Evolutionary conservation across 2,888 invertebrate genomes (phyloP).

Genomic region (Scaptomyza tumidula): DNA sequence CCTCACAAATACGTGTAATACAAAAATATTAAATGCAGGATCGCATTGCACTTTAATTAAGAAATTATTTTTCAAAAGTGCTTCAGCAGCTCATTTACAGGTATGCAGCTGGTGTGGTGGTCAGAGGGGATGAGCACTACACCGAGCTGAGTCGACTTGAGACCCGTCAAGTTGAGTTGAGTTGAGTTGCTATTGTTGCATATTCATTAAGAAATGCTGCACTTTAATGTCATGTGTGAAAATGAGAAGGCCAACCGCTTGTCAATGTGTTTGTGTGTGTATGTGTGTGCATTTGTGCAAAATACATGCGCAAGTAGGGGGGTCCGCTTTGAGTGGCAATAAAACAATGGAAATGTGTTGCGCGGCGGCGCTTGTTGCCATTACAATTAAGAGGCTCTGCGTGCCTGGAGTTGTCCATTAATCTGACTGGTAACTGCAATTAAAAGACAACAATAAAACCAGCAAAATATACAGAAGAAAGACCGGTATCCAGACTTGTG

Average conservation of each 20-base stretch:
- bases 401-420: conserved; percentile 65
- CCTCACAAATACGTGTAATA: background rate
- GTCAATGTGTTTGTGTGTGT: background rate
- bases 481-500: conserved; percentile 21
- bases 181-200: conserved; percentile 62
- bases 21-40: background rate
- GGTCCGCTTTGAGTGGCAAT: conserved; percentile 69
- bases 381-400: conserved; percentile 48
- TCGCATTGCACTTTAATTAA: conserved; percentile 3
- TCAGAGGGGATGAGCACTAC: conserved; percentile 37
- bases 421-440: conserved; percentile 77
- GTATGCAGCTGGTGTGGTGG: conserved; percentile 54
- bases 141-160: conserved; percentile 18
- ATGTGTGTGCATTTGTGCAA: conserved; percentile 1
- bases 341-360: conserved; percentile 64
- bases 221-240: conserved; percentile 44
- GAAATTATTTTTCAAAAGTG: conserved; percentile 12
- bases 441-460: conserved; percentile 60
- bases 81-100: conserved; percentile 29
- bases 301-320: background rate
- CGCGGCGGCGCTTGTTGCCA: conserved; percentile 31
- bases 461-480: conserved; percentile 22
- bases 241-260: conserved; percentile 17
- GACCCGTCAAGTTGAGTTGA: conserved; percentile 27
- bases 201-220: conserved; percentile 66